A percentile compares a stretch with the other conserved stretches of the same genome.
Evolutionary conservation across 2,113 vertebrate species (phyloP).

Genomic region (Oreochromis spilurus): DNA sequence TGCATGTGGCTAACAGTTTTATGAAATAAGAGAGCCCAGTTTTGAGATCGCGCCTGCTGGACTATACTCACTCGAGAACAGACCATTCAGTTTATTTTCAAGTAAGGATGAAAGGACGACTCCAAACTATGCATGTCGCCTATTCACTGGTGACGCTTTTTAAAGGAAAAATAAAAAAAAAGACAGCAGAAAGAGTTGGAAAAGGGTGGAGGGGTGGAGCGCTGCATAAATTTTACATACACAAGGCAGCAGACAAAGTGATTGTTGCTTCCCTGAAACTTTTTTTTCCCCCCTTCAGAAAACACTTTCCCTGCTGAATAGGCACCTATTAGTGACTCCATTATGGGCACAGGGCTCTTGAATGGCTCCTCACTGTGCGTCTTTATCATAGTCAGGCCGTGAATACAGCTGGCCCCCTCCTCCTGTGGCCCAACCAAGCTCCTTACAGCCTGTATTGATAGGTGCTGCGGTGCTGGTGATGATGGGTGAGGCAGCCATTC

Average conservation of each 20-base stretch:
- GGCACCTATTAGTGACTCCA: constrained; percentile 81
- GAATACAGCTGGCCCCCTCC: constrained; percentile 58
- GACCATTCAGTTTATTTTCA: constrained; percentile 68
- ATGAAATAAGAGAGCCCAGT: neutral
- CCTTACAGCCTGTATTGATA: constrained; percentile 65
- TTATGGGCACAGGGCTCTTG: constrained; percentile 73
- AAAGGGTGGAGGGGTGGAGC: constrained; percentile 33
- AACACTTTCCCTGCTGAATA: constrained; percentile 79
- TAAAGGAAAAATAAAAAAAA: constrained; percentile 24
- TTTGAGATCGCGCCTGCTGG: neutral
- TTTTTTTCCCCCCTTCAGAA: constrained; percentile 69
- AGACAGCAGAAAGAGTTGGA: constrained; percentile 45
- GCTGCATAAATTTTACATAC: constrained; percentile 76
- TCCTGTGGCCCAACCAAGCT: constrained; percentile 31
- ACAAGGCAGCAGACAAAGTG: constrained; percentile 73
- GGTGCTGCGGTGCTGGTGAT: constrained; percentile 62
- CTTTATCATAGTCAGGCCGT: constrained; percentile 72
- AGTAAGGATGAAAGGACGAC: constrained; percentile 70
- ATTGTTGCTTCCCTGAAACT: constrained; percentile 74
- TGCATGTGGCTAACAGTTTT: neutral
- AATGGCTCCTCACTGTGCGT: constrained; percentile 78
- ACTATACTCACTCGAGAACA: no score
- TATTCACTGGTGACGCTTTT: constrained; percentile 68
- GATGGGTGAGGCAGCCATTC: constrained; percentile 43
- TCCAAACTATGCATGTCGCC: constrained; percentile 69